phyloP scores from a whole-genome alignment of 1,140 invertebrate species.

The Hydropsyche tenuis region DNA sequence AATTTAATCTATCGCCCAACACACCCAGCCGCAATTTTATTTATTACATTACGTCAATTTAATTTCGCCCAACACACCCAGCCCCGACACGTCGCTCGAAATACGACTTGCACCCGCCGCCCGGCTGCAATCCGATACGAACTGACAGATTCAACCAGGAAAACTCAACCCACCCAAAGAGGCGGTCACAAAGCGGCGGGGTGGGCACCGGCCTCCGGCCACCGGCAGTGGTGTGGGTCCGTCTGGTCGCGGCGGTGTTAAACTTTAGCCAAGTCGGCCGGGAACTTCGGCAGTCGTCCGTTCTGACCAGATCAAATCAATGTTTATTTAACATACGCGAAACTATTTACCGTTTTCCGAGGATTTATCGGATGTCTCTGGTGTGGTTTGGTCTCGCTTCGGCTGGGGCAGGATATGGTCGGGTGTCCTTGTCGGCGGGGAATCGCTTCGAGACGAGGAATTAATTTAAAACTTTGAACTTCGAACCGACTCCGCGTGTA shows the following conservation, averaged over 20 bases:
- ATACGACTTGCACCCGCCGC: conserved; percentile 33
- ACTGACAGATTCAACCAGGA: conserved; percentile 26
- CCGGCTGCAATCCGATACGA: conserved; percentile 46
- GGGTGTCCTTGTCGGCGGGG: too few species aligned
- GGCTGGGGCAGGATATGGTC: too few species aligned
- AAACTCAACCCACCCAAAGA: neutral
- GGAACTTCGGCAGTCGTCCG: neutral
- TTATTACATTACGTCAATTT: conserved; percentile 44
- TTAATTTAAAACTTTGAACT: too few species aligned
- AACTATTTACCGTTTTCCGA: conserved; percentile 15
- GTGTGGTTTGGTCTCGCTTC: too few species aligned
- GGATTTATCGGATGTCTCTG: too few species aligned
- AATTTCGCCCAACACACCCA: neutral
- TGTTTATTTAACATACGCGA: conserved; percentile 15
- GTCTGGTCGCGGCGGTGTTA: neutral
- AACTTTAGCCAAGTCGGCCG: neutral
- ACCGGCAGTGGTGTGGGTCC: neutral
- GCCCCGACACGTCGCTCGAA: conserved; percentile 42
- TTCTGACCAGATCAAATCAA: conserved; percentile 7
- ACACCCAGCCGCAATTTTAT: neutral
- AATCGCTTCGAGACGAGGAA: too few species aligned
- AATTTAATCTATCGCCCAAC: neutral
- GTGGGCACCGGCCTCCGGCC: neutral
- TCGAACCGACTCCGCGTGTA: too few species aligned
- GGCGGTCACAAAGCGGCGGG: neutral